These are phyloP conservation scores for Drosophila triauraria DNA, from an alignment of 1,140 invertebrate genomes.

Conservation along the genomic window DNA sequence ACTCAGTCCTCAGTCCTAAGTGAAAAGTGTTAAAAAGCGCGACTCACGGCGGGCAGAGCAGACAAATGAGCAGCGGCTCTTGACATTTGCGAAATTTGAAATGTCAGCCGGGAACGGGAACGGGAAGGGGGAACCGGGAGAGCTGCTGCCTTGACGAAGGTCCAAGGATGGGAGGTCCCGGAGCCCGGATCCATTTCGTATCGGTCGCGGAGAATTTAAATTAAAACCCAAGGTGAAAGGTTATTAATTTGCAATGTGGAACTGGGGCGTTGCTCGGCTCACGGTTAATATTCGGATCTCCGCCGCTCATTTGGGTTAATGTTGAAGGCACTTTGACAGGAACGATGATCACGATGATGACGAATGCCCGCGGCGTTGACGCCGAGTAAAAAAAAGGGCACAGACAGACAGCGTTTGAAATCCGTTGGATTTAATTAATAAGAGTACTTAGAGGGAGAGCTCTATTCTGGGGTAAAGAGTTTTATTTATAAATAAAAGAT, in stretches of 20 bases:
- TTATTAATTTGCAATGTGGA: slow-evolving; percentile 78
- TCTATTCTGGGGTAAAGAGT: background rate
- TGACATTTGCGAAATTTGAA: slow-evolving; percentile 83
- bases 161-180: slow-evolving; percentile 41
- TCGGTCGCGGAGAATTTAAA: slow-evolving; percentile 71
- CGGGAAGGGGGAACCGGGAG: background rate
- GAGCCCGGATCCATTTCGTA: slow-evolving; percentile 37
- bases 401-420: slow-evolving; percentile 15
- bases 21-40: slow-evolving; percentile 83
- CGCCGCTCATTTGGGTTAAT: slow-evolving; percentile 74
- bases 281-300: slow-evolving; percentile 36
- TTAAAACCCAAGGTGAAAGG: slow-evolving; percentile 81
- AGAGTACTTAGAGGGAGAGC: slow-evolving; percentile 9
- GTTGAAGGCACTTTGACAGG: slow-evolving; percentile 53
- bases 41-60: slow-evolving; percentile 57
- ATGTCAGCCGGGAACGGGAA: slow-evolving; percentile 62
- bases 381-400: slow-evolving; percentile 18
- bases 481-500: background rate
- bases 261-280: slow-evolving; percentile 61
- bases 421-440: slow-evolving; percentile 34
- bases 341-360: slow-evolving; percentile 40
- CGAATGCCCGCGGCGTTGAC: slow-evolving; percentile 42
- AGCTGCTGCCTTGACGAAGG: slow-evolving; percentile 68
- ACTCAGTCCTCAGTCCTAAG: slow-evolving; percentile 49
- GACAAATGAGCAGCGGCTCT: slow-evolving; percentile 77